phyloP scores from a whole-genome alignment of 2,113 vertebrate genomes.

The Raja brachyura region DNA sequence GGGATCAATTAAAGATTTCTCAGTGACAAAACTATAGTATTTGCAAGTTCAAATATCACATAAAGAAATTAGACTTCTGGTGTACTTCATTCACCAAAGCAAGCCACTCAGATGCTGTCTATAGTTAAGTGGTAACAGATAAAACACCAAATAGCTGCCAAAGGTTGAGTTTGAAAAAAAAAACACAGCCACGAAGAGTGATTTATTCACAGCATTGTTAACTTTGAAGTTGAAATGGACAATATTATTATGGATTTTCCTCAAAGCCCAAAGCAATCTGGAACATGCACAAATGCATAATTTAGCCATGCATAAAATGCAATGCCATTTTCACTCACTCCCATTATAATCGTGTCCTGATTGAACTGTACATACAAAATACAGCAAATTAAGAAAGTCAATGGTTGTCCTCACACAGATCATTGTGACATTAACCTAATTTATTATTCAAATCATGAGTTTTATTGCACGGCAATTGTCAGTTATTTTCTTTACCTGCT shows the following conservation, averaged over 20 bases:
- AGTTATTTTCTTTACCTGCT: not conserved
- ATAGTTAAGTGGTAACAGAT: not conserved
- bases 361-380: conserved; percentile 33
- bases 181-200: not conserved
- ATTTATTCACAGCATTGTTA: conserved; percentile 1
- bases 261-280: conserved; percentile 25
- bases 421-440: conserved; percentile 19
- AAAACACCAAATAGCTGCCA: not conserved
- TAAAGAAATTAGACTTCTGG: not conserved
- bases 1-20: not conserved
- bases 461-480: not conserved
- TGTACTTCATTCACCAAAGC: not conserved
- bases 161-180: not conserved
- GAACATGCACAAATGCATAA: conserved; percentile 32
- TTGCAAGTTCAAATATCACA: not conserved
- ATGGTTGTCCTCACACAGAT: not conserved
- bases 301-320: conserved; percentile 34
- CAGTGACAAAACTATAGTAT: not conserved
- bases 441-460: not conserved
- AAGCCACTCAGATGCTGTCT: not conserved
- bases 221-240: conserved; percentile 20
- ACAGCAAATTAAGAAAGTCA: conserved; percentile 23
- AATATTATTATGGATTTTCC: conserved; percentile 26
- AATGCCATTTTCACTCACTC: conserved; percentile 34
- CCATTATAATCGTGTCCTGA: conserved; percentile 33